phyloP scores from a whole-genome alignment of 2,797 vertebrate species.

The Onychomys leucogaster region DNA sequence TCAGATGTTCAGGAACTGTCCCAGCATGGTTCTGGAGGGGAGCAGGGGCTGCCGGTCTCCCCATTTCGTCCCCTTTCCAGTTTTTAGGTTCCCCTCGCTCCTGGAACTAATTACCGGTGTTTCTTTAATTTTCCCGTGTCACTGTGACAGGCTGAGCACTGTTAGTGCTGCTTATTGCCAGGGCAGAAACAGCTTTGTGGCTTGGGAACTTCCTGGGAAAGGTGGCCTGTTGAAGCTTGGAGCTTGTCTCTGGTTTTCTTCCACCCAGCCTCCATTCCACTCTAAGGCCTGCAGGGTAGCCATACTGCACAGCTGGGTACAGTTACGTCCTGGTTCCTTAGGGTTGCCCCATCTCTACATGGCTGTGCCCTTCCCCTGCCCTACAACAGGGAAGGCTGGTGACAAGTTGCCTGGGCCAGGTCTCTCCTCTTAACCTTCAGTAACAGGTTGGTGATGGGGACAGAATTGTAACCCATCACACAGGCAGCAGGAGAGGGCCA shows the following conservation, averaged over 20 bases:
- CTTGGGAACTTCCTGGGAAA: background rate
- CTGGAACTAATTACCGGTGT: conserved; percentile 18
- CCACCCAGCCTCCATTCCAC: background rate
- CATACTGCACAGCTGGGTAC: conserved; percentile 59
- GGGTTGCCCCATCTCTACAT: background rate
- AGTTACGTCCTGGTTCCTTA: background rate
- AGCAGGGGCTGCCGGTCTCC: background rate
- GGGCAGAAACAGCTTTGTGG: background rate
- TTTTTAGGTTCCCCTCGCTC: conserved; percentile 30
- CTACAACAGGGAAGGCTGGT: background rate
- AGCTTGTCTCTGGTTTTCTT: background rate
- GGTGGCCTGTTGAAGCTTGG: background rate
- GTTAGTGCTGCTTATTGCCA: background rate
- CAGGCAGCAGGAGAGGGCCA: background rate
- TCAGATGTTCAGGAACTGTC: background rate
- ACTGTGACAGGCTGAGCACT: background rate
- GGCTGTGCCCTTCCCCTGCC: background rate
- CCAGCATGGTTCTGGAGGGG: background rate
- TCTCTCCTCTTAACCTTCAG: background rate
- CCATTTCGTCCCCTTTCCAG: background rate
- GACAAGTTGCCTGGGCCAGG: background rate
- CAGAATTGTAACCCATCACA: background rate
- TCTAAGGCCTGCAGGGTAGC: background rate
- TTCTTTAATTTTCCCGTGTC: conserved; percentile 7
- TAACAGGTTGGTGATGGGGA: background rate